phyloP scores from a whole-genome alignment of 2,888 invertebrate genomes.

The Girardia tigrina region DNA sequence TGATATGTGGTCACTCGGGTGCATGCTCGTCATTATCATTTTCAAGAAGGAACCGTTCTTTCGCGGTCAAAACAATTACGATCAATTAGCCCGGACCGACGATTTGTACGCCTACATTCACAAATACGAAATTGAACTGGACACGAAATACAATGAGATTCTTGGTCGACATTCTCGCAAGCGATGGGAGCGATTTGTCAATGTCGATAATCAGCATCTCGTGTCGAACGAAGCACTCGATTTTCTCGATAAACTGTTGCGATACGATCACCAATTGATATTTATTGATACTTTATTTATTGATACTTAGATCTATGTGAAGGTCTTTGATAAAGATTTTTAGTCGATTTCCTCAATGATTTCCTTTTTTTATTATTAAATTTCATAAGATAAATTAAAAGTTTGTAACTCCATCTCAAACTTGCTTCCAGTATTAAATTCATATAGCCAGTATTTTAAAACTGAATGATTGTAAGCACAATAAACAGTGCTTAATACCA shows the following conservation, averaged over 20 bases:
- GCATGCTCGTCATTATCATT: slow-evolving; percentile 99
- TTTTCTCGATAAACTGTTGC: slow-evolving; percentile 91
- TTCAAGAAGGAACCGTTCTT: slow-evolving; percentile 98
- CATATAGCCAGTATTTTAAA: no score
- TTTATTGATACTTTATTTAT: neutral
- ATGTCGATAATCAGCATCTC: slow-evolving; percentile 94
- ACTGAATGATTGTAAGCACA: no score
- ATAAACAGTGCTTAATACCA: no score
- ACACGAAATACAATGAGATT: slow-evolving; percentile 96
- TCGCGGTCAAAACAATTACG: slow-evolving; percentile 99
- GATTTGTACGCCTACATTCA: slow-evolving; percentile 97
- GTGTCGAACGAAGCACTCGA: slow-evolving; percentile 94
- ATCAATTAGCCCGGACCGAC: slow-evolving; percentile 95
- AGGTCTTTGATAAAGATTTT: no score
- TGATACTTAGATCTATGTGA: slow-evolving; percentile 63
- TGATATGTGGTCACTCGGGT: slow-evolving; percentile 99
- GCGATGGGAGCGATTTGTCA: slow-evolving; percentile 98
- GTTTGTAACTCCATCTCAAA: no score
- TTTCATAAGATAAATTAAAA: no score
- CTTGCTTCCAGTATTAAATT: no score
- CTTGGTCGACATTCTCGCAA: slow-evolving; percentile 56
- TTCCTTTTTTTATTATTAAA: no score
- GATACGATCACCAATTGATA: slow-evolving; percentile 64
- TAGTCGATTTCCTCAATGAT: no score
- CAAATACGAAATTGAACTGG: slow-evolving; percentile 98